Base-by-base conservation (phyloP, 2,113 vertebrate genomes). In the Plestiodon gilberti region DNA sequence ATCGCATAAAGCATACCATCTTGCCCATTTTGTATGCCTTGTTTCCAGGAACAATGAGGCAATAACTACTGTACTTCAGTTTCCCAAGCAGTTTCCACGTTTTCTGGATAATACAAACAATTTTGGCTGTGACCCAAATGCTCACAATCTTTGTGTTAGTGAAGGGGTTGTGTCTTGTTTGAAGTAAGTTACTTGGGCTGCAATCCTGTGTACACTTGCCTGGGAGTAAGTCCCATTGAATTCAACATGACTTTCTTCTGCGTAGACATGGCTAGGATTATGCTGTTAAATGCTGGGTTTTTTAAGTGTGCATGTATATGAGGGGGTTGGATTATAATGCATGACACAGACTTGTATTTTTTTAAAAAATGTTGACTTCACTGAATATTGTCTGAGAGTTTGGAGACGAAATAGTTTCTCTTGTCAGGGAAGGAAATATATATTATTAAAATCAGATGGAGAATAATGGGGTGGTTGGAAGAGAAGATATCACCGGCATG, bases 391-490 rank as follows among this genome's bases (percentile, higher is more conserved):
- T 28, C 71, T 17, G 76, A 64, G 13, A 17, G 10, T 55, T 80
- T 30, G 75, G 78, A 33, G 61, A 86, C 74, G 52, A 3, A 30
- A 1, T 20, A 57, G 17, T 8, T 6, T 69, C 85, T 87, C 28
- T 76, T 52, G 33, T 23, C 30, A 78, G 83, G 69, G 35, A n/a
- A 67, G 11, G 57, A 73, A 14, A 40, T 59, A 82, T 20, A 84
- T 61, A 30, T 79, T 57, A 9, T 57, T n/a, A 35, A 80, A 86
- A 89, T 86, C 55, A 62, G 28, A 62, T 62, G 71, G 57, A 18
- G 14, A 88, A 48, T 28, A 84, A 83, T 0, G 43, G 79, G 84
- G 86, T 40, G 82, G 25, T 28, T 75, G 79, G 80, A 30, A 71
- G 35, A 75, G 13, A 87, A 13, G 0, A 85, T 78, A 80, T 61